Conservation (phyloP, 2,797 vertebrate species). For the Orientallactaga sibirica region DNA sequence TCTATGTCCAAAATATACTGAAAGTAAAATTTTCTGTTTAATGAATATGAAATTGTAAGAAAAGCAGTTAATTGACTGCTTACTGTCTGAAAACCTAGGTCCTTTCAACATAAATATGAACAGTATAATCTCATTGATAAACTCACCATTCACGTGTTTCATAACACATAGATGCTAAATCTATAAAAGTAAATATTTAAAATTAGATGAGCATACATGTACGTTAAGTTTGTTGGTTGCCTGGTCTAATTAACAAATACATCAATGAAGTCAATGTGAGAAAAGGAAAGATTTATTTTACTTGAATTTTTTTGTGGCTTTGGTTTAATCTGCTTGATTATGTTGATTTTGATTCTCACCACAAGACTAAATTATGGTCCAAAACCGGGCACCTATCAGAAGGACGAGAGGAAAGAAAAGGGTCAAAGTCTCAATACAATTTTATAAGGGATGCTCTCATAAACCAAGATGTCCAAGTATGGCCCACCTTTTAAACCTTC, state of each 20-base stretch:
- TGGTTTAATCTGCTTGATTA: background rate
- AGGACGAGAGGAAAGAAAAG: background rate
- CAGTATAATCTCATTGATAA: background rate
- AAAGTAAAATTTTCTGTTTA: background rate
- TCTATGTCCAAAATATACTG: background rate
- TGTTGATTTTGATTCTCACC: background rate
- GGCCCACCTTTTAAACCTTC: background rate
- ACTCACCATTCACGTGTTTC: background rate
- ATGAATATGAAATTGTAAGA: background rate
- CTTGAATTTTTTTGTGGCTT: background rate
- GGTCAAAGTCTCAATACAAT: rapidly evolving
- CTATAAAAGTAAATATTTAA: conserved; percentile 2
- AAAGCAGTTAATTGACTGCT: background rate
- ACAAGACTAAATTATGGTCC: background rate
- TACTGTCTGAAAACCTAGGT: background rate
- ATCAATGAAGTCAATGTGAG: background rate
- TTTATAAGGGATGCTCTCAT: no score
- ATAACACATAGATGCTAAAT: background rate
- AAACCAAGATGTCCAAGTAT: background rate
- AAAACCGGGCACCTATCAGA: no score
- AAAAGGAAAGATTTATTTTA: background rate
- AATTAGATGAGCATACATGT: background rate
- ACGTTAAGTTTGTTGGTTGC: background rate
- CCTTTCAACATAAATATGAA: background rate
- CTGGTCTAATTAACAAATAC: background rate